Evolutionary conservation across 2,888 invertebrate species (phyloP).

Genomic region (Hemithea aestivaria): DNA sequence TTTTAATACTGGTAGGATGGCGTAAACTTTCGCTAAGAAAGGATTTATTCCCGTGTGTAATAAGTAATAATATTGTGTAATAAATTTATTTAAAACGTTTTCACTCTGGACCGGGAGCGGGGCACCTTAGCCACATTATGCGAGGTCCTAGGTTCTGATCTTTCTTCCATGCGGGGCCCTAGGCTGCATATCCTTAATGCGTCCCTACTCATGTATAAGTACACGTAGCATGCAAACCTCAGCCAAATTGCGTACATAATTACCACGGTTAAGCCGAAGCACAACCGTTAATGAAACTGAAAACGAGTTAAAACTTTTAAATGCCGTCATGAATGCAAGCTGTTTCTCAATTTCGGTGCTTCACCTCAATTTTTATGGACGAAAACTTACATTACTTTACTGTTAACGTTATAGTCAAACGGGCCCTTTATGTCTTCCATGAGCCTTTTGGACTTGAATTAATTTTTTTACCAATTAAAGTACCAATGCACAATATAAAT

Average conservation of each 20-base stretch:
- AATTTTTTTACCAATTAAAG: no score
- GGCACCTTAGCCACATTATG: no score
- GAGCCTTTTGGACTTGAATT: background rate
- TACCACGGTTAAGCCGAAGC: slow-evolving; percentile 64
- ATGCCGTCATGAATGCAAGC: slow-evolving; percentile 70
- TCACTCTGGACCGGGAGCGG: no score
- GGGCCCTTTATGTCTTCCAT: slow-evolving; percentile 1
- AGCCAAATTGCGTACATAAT: slow-evolving; percentile 71
- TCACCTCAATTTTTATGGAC: slow-evolving; percentile 60
- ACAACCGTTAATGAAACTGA: slow-evolving; percentile 74
- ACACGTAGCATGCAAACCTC: slow-evolving; percentile 24
- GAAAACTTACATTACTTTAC: slow-evolving; percentile 22
- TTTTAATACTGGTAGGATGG: no score
- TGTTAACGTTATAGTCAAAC: slow-evolving; percentile 17
- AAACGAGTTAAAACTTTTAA: slow-evolving; percentile 72
- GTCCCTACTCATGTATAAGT: slow-evolving; percentile 1
- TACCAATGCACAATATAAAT: no score
- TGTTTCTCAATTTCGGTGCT: slow-evolving; percentile 69
- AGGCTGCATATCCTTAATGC: no score
- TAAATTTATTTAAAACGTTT: no score
- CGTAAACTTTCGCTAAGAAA: no score
- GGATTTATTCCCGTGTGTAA: no score
- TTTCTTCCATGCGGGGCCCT: slow-evolving; percentile 1
- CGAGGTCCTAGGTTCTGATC: no score
- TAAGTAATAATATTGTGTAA: no score